These are phyloP conservation scores for Cheiracanthium punctorium DNA, from an alignment of 2,888 invertebrate species.

Conservation along the genomic window DNA sequence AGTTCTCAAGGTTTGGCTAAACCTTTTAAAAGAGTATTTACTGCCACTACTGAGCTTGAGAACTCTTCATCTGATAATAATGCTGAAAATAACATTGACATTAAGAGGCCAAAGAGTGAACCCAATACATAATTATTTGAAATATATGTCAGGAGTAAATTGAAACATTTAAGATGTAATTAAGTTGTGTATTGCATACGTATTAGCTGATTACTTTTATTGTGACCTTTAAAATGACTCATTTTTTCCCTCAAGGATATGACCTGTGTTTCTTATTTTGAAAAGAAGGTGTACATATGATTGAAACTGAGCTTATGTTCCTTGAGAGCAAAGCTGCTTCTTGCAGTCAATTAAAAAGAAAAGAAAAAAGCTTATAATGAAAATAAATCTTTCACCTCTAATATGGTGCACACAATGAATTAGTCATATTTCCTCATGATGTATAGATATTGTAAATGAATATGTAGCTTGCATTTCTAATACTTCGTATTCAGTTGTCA, in stretches of 20 bases:
- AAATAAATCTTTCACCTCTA: conserved; percentile 38
- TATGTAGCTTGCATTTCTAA: conserved; percentile 37
- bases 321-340: conserved; percentile 44
- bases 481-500: conserved; percentile 22
- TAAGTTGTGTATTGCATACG: conserved; percentile 19
- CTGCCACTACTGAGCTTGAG: conserved; percentile 37
- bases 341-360: conserved; percentile 32
- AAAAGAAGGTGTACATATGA: conserved; percentile 19
- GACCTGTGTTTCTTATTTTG: conserved; percentile 26
- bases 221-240: conserved; percentile 39
- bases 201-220: conserved; percentile 42
- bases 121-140: conserved; percentile 28
- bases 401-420: conserved; percentile 51
- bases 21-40: conserved; percentile 38
- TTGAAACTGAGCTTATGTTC: conserved; percentile 50
- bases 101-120: conserved; percentile 56
- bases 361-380: no score
- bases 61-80: conserved; percentile 30
- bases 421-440: conserved; percentile 59
- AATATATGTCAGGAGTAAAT: background rate
- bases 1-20: conserved; percentile 41
- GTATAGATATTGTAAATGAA: conserved; percentile 58
- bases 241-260: conserved; percentile 27
- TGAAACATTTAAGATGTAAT: conserved; percentile 7
- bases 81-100: conserved; percentile 39